phyloP scores from a whole-genome alignment of 2,797 vertebrate species.

The Bradypus variegatus region DNA sequence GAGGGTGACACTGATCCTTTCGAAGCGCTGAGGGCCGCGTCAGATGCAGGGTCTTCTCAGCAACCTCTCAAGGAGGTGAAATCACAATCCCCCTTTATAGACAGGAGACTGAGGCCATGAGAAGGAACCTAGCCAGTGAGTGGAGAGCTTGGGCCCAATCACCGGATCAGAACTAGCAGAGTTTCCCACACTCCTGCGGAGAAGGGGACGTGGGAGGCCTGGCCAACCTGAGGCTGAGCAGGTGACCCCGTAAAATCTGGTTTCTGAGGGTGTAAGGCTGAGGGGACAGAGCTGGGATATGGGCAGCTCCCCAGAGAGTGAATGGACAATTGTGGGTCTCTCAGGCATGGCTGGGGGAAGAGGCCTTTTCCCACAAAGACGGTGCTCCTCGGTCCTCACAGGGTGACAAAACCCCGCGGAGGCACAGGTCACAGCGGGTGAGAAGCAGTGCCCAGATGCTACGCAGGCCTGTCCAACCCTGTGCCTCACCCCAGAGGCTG shows the following conservation, averaged over 20 bases:
- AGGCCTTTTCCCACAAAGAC: accelerated
- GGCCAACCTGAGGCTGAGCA: background rate
- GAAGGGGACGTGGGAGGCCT: accelerated
- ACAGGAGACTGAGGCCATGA: accelerated
- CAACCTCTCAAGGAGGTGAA: too few species aligned
- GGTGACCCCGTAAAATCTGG: too few species aligned
- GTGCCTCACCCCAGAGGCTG: accelerated
- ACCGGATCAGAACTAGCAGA: background rate
- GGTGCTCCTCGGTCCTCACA: too few species aligned
- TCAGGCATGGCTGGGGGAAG: background rate
- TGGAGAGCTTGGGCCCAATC: too few species aligned
- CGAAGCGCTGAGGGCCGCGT: too few species aligned
- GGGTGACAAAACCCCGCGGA: background rate
- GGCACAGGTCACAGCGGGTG: accelerated
- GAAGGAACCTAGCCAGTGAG: background rate
- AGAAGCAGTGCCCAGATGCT: background rate
- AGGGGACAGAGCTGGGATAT: background rate
- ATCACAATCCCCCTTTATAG: background rate
- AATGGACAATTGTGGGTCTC: background rate
- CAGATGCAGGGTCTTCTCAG: background rate
- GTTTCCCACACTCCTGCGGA: background rate
- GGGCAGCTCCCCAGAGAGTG: background rate
- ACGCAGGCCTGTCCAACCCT: background rate
- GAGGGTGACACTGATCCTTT: background rate
- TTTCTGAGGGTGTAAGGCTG: background rate